These are phyloP conservation scores for Drosophila dunni DNA, from an alignment of 1,140 invertebrate genomes.

Conservation along the genomic window DNA sequence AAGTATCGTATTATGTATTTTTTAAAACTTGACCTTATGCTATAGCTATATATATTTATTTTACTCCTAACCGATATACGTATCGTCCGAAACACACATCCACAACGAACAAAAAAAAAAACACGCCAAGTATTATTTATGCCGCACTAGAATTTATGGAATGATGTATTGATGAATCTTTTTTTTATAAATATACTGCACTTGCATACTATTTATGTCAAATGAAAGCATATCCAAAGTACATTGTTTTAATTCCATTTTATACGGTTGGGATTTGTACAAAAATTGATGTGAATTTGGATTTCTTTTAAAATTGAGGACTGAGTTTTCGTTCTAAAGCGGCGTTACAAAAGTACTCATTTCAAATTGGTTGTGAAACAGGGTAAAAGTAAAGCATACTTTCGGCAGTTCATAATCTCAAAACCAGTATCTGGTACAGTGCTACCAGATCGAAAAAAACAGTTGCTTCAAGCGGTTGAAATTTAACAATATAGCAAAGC, in stretches of 20 bases:
- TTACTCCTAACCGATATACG: constrained; percentile 52
- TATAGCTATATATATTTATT: constrained; percentile 74
- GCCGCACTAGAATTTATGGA: constrained; percentile 49
- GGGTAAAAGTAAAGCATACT: no score
- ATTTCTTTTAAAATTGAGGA: no score
- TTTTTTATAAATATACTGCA: constrained; percentile 58
- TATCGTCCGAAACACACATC: constrained; percentile 47
- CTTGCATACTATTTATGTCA: constrained; percentile 52
- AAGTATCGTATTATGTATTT: constrained; percentile 71
- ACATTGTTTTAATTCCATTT: neutral
- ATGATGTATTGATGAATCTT: constrained; percentile 50
- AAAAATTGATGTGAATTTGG: no score
- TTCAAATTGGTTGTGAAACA: no score
- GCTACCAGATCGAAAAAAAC: no score
- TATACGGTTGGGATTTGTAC: no score
- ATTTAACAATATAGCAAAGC: no score
- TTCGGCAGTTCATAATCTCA: no score
- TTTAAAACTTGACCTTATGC: constrained; percentile 52
- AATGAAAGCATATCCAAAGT: constrained; percentile 24
- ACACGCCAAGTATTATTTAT: constrained; percentile 80
- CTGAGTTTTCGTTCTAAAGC: no score
- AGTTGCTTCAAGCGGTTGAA: no score
- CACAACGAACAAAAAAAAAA: constrained; percentile 40
- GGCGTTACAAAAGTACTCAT: no score
- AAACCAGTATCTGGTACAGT: no score